Percentiles rank a stretch among this genome's conserved stretches.
phyloP scores from a whole-genome alignment of 2,797 vertebrate genomes.

The Lophura swinhoii region DNA sequence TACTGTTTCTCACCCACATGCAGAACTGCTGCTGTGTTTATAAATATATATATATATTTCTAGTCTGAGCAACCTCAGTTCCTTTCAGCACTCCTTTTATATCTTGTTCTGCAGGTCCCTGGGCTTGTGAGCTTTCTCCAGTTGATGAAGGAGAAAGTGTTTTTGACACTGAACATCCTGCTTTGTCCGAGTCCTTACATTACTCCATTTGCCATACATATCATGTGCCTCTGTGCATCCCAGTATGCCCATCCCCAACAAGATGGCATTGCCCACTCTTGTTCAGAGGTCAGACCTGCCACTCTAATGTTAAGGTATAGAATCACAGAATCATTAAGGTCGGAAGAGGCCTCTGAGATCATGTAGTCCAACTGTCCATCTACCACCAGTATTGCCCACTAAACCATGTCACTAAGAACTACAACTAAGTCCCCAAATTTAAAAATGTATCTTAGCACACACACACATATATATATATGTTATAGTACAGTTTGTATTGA shows the following conservation, averaged over 20 bases:
- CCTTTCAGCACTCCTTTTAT: neutral
- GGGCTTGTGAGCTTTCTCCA: neutral
- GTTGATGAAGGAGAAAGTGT: neutral
- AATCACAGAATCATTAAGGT: too few relatives aligned
- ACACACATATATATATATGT: neutral
- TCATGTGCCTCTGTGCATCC: neutral
- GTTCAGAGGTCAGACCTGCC: neutral
- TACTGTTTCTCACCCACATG: neutral
- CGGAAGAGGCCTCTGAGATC: too few relatives aligned
- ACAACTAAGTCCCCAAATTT: neutral
- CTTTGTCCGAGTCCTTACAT: neutral
- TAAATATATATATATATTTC: neutral
- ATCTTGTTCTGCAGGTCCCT: rapidly evolving
- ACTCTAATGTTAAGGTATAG: neutral
- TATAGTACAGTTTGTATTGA: neutral
- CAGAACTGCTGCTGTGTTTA: neutral
- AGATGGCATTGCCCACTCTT: neutral
- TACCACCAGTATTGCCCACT: too few relatives aligned
- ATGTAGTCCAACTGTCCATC: too few relatives aligned
- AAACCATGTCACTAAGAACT: too few relatives aligned
- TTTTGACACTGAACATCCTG: neutral
- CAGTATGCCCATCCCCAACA: neutral
- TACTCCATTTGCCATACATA: neutral
- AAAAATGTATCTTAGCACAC: neutral
- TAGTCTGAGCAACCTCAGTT: neutral